Percentiles rank a stretch among this genome's conserved stretches.
These are phyloP conservation scores for Anisognathus igniventris DNA, from an alignment of 2,797 vertebrate species.

Conservation along the genomic window DNA sequence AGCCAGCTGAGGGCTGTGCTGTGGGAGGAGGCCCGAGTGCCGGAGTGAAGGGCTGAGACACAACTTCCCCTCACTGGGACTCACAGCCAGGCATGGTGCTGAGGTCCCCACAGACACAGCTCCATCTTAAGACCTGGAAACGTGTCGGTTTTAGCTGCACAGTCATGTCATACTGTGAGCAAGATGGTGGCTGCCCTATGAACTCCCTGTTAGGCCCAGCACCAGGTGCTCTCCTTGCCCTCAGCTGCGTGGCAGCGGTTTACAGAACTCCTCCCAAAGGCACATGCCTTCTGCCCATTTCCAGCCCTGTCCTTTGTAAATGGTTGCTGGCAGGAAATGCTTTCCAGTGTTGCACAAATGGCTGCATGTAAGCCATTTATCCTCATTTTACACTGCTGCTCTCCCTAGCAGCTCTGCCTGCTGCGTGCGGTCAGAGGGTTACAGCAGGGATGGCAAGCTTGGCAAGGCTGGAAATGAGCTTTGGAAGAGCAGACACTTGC, in stretches of 20 bases:
- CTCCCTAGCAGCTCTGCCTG: neutral
- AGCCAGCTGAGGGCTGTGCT: neutral
- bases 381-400: neutral
- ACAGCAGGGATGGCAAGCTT: accelerated
- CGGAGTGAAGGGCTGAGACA: neutral
- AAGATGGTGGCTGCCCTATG: neutral
- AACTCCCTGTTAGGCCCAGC: accelerated
- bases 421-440: accelerated
- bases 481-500: neutral
- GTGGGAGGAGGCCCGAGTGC: neutral
- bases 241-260: neutral
- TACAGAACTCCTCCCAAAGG: neutral
- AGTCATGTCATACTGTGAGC: accelerated
- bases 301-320: neutral
- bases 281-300: neutral
- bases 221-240: neutral
- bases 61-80: neutral
- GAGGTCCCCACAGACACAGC: neutral
- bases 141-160: neutral
- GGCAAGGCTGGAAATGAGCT: neutral
- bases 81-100: neutral
- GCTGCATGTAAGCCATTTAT: neutral
- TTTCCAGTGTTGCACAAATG: neutral
- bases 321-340: neutral
- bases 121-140: neutral